A percentile compares a stretch with the other conserved stretches of the same genome.
phyloP scores from a whole-genome alignment of 1,140 invertebrate species.

The Ips typographus region DNA sequence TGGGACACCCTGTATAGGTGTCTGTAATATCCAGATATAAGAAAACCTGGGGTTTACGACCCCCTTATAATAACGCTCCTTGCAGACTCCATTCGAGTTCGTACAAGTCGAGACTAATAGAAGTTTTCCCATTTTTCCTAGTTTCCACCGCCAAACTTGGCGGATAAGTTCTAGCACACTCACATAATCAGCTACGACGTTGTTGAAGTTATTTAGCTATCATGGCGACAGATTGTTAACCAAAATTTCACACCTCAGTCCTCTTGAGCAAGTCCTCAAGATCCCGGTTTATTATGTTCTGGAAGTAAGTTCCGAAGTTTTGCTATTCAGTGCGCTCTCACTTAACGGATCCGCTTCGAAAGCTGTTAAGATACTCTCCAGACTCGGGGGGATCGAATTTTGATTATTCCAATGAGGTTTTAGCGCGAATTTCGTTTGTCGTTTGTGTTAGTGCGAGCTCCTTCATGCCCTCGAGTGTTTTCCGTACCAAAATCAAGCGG shows the following conservation, averaged over 20 bases:
- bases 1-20: too few species aligned
- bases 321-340: background rate
- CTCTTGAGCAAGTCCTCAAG: conserved; percentile 13
- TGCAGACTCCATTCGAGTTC: conserved; percentile 1
- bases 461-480: background rate
- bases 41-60: background rate
- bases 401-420: conserved; percentile 8
- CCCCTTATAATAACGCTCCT: background rate
- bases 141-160: background rate
- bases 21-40: too few species aligned
- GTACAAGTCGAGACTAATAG: conserved; percentile 7
- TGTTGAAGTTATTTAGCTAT: conserved; percentile 20
- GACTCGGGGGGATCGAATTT: background rate
- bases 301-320: conserved; percentile 13
- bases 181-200: conserved; percentile 6
- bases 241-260: conserved; percentile 20
- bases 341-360: conserved; percentile 2
- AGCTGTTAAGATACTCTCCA: conserved; percentile 6
- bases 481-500: background rate
- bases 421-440: background rate
- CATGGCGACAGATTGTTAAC: conserved; percentile 22
- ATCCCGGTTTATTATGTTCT: conserved; percentile 21
- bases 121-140: conserved; percentile 20
- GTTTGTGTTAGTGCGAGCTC: background rate
- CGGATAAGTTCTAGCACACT: conserved; percentile 5